These are phyloP conservation scores for Hydrotaea cyrtoneurina DNA, from an alignment of 2,888 invertebrate genomes.

Conservation along the genomic window DNA sequence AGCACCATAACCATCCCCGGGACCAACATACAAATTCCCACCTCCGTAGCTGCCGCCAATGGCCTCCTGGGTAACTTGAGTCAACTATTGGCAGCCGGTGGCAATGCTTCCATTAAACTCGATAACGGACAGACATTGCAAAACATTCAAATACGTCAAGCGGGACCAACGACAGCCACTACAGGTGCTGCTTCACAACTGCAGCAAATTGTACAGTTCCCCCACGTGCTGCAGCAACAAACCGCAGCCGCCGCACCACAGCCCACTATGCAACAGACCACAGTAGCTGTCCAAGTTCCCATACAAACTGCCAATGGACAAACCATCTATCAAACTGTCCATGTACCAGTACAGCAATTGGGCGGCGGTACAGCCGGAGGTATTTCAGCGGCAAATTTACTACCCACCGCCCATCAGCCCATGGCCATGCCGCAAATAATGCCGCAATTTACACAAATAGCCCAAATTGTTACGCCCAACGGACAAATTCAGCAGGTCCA, in stretches of 20 bases:
- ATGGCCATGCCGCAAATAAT: conserved; percentile 85
- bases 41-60: conserved; percentile 79
- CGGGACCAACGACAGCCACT: conserved; percentile 73
- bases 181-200: conserved; percentile 68
- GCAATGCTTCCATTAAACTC: conserved; percentile 73
- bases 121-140: conserved; percentile 83
- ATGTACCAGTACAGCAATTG: conserved; percentile 93
- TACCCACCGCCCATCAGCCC: conserved; percentile 81
- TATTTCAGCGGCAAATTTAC: conserved; percentile 82
- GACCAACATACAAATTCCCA: conserved; percentile 80
- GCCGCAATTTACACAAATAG: conserved; percentile 91
- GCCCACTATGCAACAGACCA: conserved; percentile 75
- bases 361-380: conserved; percentile 81
- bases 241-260: conserved; percentile 65
- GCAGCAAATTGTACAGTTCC: conserved; percentile 80
- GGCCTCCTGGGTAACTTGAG: conserved; percentile 77
- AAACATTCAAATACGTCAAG: conserved; percentile 86
- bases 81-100: conserved; percentile 71
- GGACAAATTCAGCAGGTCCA: conserved; percentile 96
- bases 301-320: conserved; percentile 87
- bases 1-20: conserved; percentile 80
- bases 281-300: conserved; percentile 91
- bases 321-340: conserved; percentile 96
- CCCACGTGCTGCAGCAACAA: conserved; percentile 71
- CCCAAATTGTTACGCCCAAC: conserved; percentile 92